phyloP scores from a whole-genome alignment of 2,113 vertebrate genomes.

The Colinus virginianus region DNA sequence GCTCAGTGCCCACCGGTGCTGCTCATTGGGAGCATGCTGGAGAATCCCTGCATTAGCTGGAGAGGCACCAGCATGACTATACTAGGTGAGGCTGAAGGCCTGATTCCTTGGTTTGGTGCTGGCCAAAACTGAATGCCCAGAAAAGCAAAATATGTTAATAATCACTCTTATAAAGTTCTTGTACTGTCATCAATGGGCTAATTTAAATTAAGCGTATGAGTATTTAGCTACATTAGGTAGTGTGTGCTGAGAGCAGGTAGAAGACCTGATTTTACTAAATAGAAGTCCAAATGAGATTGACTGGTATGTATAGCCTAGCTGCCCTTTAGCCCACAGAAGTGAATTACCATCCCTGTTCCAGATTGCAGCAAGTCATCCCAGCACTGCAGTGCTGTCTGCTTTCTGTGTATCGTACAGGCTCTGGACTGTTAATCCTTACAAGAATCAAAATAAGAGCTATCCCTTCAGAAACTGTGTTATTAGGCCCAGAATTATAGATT shows the following conservation, averaged over 20 bases:
- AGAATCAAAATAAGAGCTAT: not conserved
- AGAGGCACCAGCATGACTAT: not conserved
- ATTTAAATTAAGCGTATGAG: not conserved
- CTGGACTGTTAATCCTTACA: not conserved
- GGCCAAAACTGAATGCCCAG: not conserved
- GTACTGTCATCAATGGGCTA: not conserved
- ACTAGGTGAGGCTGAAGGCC: not conserved
- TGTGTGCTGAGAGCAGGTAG: not conserved
- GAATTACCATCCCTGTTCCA: not conserved
- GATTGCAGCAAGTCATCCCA: not conserved
- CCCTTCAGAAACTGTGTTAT: not conserved
- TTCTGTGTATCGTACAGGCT: not conserved
- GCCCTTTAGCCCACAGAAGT: not conserved
- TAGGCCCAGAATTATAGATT: not conserved
- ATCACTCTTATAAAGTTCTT: not conserved
- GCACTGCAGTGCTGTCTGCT: not conserved
- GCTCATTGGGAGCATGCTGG: not conserved
- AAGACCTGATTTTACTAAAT: constrained; percentile 10
- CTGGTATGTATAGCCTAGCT: not conserved
- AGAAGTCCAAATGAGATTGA: not conserved
- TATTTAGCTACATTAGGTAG: not conserved
- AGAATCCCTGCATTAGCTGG: not conserved
- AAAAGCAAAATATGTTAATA: not conserved
- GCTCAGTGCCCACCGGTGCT: not conserved
- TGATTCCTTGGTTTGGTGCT: not conserved